A percentile compares a stretch with the other conserved stretches of the same genome.
These are phyloP conservation scores for Glaucopsyche alexis DNA, from an alignment of 2,888 invertebrate species.

Conservation along the genomic window DNA sequence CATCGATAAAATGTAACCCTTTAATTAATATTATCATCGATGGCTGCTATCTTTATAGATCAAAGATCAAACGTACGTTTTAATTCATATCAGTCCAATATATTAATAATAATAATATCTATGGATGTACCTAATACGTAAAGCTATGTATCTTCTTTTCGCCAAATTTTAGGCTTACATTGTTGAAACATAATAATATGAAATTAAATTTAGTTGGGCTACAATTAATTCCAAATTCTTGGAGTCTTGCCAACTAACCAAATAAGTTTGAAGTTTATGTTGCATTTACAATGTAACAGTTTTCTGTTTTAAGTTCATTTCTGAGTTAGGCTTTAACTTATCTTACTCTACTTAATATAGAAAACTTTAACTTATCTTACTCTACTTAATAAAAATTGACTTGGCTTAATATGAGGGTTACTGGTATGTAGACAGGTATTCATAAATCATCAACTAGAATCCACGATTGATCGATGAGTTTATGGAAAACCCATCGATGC, in stretches of 20 bases:
- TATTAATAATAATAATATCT: no score
- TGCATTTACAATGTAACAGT: constrained; percentile 7
- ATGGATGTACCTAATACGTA: no score
- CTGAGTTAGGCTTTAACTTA: neutral
- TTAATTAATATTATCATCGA: no score
- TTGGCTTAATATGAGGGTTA: neutral
- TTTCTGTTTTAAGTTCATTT: neutral
- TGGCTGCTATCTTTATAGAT: no score
- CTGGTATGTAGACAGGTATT: no score
- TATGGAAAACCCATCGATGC: no score
- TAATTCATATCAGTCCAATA: no score
- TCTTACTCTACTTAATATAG: neutral
- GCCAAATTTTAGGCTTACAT: neutral
- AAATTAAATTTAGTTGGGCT: neutral
- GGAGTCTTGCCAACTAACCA: neutral
- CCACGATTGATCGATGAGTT: no score
- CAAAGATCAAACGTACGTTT: no score
- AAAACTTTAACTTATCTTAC: neutral
- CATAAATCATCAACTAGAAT: no score
- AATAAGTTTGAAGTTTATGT: neutral
- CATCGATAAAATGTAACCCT: no score
- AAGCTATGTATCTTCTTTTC: neutral
- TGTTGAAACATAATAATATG: constrained; percentile 6
- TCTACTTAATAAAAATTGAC: neutral
- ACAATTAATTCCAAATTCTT: neutral